phyloP scores from a whole-genome alignment of 2,113 vertebrate genomes.

The Jacana jacana region DNA sequence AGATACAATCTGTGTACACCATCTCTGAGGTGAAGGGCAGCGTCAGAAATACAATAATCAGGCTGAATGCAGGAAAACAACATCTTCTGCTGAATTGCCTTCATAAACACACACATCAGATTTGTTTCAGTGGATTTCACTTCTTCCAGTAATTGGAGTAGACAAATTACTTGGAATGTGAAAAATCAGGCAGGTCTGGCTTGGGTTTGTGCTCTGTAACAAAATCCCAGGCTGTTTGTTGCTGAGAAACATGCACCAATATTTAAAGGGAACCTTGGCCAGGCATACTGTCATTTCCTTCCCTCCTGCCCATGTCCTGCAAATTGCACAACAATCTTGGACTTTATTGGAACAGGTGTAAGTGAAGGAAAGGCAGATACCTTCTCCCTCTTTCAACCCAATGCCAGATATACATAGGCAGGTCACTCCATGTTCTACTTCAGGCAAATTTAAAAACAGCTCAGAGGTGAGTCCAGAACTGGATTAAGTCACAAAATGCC shows the following conservation, averaged over 20 bases:
- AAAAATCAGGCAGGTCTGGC: conserved; percentile 29
- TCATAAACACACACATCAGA: not conserved
- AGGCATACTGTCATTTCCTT: not conserved
- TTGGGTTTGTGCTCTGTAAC: not conserved
- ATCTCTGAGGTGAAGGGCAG: not conserved
- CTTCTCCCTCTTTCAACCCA: not conserved
- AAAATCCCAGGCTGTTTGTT: not conserved
- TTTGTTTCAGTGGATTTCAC: conserved; percentile 11
- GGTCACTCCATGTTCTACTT: not conserved
- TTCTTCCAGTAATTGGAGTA: conserved; percentile 4
- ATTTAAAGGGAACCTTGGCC: not conserved
- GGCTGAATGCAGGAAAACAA: not conserved
- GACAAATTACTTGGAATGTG: conserved; percentile 45
- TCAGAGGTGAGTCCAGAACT: not conserved
- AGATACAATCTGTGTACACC: accelerated
- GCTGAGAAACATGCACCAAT: not conserved
- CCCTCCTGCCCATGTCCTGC: not conserved
- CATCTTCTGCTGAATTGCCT: conserved; percentile 5
- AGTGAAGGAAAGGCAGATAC: not conserved
- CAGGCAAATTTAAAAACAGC: not conserved
- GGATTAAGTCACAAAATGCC: not conserved
- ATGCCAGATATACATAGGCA: too few species aligned
- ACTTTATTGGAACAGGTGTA: not conserved
- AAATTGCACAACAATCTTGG: not conserved
- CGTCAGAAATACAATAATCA: not conserved